These are phyloP conservation scores for Tiliacea citrago DNA, from an alignment of 2,888 invertebrate species.

Conservation along the genomic window DNA sequence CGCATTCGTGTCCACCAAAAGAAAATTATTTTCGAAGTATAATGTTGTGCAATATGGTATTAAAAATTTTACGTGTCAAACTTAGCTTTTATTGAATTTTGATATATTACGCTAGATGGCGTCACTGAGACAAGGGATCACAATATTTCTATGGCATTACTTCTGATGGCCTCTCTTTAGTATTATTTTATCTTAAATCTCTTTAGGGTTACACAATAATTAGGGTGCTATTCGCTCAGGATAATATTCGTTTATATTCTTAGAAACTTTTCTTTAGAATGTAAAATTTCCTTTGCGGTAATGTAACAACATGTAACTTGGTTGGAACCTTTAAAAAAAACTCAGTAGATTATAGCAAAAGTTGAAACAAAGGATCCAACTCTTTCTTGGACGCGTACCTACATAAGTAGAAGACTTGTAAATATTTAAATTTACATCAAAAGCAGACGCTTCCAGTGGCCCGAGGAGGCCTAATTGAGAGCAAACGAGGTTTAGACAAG, in stretches of 20 bases:
- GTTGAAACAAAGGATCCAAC: constrained; percentile 40
- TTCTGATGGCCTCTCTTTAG: no score
- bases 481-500: not conserved
- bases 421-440: constrained; percentile 57
- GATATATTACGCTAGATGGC: no score
- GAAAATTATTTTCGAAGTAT: no score
- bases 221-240: not conserved
- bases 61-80: no score
- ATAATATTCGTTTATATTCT: constrained; percentile 13
- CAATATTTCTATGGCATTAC: no score
- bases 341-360: constrained; percentile 13
- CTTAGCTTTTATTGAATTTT: no score
- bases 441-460: constrained; percentile 23
- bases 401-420: constrained; percentile 18
- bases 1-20: no score
- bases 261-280: not conserved
- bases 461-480: constrained; percentile 41
- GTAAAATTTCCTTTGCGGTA: not conserved
- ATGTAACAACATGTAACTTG: not conserved
- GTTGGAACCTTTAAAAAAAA: constrained; percentile 8
- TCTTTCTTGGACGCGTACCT: not conserved
- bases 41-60: no score
- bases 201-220: no score
- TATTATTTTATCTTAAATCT: no score
- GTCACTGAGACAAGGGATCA: no score